These are phyloP conservation scores for Ataeniobius toweri DNA, from an alignment of 2,797 vertebrate genomes.

Conservation along the genomic window DNA sequence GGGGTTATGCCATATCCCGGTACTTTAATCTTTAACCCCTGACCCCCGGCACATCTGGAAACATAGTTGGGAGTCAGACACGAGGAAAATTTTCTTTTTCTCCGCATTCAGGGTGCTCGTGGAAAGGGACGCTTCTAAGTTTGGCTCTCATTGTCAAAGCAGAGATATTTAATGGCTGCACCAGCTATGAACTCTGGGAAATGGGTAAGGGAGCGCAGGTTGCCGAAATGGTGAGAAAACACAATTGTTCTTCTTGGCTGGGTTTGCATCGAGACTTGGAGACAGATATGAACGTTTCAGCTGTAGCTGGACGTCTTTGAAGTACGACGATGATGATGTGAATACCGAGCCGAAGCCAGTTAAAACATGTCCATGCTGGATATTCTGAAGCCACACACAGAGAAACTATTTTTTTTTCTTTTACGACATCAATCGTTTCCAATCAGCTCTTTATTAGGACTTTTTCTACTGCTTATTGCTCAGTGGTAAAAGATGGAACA, in stretches of 20 bases:
- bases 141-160: constrained; percentile 60
- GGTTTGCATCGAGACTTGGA: constrained; percentile 81
- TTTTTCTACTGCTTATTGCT: constrained; percentile 48
- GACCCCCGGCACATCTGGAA: constrained; percentile 96
- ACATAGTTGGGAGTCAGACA: constrained; percentile 87
- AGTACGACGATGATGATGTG: constrained; percentile 79
- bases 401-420: constrained; percentile 47
- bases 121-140: constrained; percentile 67
- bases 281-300: constrained; percentile 85
- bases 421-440: constrained; percentile 61
- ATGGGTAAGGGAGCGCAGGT: constrained; percentile 70
- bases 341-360: constrained; percentile 77
- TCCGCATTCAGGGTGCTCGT: constrained; percentile 78
- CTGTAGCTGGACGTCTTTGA: constrained; percentile 82
- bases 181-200: constrained; percentile 84
- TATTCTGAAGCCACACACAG: constrained; percentile 70
- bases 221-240: constrained; percentile 74
- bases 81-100: constrained; percentile 89
- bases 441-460: constrained; percentile 59
- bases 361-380: constrained; percentile 81
- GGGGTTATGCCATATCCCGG: constrained; percentile 87
- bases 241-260: constrained; percentile 77
- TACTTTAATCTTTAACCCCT: constrained; percentile 96
- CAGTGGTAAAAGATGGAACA: constrained; percentile 41
- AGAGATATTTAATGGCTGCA: constrained; percentile 77